Evolutionary conservation across 1,140 invertebrate species (phyloP), one percentile per base, ranked within the genome.

Genomic region (Arion vulgaris): DNA sequence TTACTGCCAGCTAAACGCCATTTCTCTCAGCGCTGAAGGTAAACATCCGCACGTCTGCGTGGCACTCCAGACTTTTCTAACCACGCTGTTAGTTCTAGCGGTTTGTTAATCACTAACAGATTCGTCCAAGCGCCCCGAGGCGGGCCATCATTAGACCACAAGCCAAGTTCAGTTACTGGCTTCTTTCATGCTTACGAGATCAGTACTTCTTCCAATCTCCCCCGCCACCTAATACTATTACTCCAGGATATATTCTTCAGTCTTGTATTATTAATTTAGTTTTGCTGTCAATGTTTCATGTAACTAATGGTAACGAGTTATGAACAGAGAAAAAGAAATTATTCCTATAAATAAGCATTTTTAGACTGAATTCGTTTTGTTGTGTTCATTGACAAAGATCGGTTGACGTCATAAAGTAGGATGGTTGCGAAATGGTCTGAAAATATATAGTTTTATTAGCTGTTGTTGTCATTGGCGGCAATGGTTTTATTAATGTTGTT

Each of bases 121-220:
- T 75, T 75, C 45, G 41, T 32, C 45, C 17, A 49, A 28, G 5
- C 45, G 41, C 15, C 73, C 73, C 34, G 45, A 26, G 73, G 73
- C 45, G 73, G 28, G 39, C 73, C 73, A 75, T 75, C 73, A 75
- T 75, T 75, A 75, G 45, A 75, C 39, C 71, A 72, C 71, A 72
- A 45, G 41, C 71, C 38, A 72, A 41, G 71, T n/a, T n/a, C 36
- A 19, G 71, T 45, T 39, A 41, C 71, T 45, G 71, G 71, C 38
- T 72, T 45, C 62, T 32, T 23, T 23, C 9, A 23, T 66, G 62
- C 62, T 66, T 66, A 66, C 62, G 19, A 66, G 62, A 66, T 34
- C 28, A 66, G 28, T 13, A 34, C n/a, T 32, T 5, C 28, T 66
- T 66, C n/a, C 0, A 5, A 66, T n/a, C 62, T 66, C 28, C 62